Base-by-base conservation (phyloP, 1,140 invertebrate genomes). In the Zaprionus africanus region DNA sequence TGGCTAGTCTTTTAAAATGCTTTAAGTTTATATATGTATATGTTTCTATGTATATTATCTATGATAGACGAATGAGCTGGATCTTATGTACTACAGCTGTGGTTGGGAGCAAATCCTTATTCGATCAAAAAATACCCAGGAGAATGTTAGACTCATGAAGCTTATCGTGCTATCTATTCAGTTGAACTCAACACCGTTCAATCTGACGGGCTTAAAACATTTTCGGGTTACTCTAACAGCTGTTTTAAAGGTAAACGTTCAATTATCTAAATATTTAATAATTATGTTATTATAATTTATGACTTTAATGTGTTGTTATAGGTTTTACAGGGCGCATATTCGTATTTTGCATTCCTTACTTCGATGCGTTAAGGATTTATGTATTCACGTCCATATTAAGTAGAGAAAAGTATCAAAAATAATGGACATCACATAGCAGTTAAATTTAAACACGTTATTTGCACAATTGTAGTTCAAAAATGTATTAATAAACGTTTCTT, bases 121-220 rank as follows among this genome's bases (percentile, higher is more conserved):
- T 22, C 31, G 59, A 13, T 81, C 79, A 12, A 5, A 34, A 12
- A 63, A 79, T 53, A 34, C 61, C 0, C 9, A 36, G 11, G 72
- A 79, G 24, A 81, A 79, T 69, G 49, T 62, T n/a, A 56, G 66
- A 6, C 59, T 79, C 24, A 69, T 81, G 76, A 79, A 81, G 34
- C 43, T 79, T 6, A 62, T 81, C 11, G 31, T 60, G 1, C 26
- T 72, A 24, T 53, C 68, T 2, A 79, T 79, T 17, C 46, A 76
- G 43, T 53, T 79, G 11, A 72, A 81, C 69, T 70, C 68, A 7
- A 66, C 26, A n/a, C 76, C 76, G 0, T 68, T 81, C 57, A 38
- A 34, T 13, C 59, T 81, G 1, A 76, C 51, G 1, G 76, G 76
- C n/a, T 26, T 66, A 7, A 79, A 76, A 13, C 76, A 76, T 46